phyloP scores from a whole-genome alignment of 64 coral and sea anemone genomes.

The Stichodactyla mertensii region DNA sequence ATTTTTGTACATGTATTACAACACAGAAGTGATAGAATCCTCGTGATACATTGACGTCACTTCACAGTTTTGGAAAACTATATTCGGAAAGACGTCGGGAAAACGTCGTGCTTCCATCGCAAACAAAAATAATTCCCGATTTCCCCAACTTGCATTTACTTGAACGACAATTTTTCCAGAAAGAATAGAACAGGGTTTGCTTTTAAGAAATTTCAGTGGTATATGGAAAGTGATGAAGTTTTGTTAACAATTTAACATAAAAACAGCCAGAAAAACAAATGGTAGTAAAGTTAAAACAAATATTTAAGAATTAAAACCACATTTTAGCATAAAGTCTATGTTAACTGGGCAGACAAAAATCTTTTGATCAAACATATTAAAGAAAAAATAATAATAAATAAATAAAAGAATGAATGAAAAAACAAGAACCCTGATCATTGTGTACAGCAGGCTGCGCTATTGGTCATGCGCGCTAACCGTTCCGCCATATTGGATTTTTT shows the following conservation, averaged over 20 bases:
- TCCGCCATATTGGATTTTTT: slow-evolving; percentile 46
- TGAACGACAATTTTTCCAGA: too few species aligned
- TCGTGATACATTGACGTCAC: slow-evolving; percentile 85
- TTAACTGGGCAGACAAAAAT: too few species aligned
- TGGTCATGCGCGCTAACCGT: slow-evolving; percentile 25
- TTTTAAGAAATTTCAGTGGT: too few species aligned
- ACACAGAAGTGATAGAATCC: slow-evolving; percentile 42
- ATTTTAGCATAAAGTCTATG: too few species aligned
- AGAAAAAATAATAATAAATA: neutral
- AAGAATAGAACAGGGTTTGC: too few species aligned
- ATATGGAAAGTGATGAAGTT: too few species aligned
- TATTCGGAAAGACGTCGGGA: slow-evolving; percentile 43
- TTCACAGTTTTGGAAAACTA: neutral
- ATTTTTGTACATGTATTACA: slow-evolving; percentile 59
- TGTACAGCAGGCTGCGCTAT: neutral
- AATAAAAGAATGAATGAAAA: neutral
- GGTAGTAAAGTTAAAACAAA: too few species aligned
- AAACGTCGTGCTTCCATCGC: neutral
- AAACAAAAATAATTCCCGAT: neutral
- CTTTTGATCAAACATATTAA: neutral
- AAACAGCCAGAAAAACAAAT: neutral
- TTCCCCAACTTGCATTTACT: too few species aligned
- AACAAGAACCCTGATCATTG: neutral
- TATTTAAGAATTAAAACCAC: too few species aligned
- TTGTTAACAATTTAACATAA: neutral